A percentile compares a stretch with the other conserved stretches of the same genome.
phyloP scores from a whole-genome alignment of 2,797 vertebrate species.

The Anisognathus igniventris region DNA sequence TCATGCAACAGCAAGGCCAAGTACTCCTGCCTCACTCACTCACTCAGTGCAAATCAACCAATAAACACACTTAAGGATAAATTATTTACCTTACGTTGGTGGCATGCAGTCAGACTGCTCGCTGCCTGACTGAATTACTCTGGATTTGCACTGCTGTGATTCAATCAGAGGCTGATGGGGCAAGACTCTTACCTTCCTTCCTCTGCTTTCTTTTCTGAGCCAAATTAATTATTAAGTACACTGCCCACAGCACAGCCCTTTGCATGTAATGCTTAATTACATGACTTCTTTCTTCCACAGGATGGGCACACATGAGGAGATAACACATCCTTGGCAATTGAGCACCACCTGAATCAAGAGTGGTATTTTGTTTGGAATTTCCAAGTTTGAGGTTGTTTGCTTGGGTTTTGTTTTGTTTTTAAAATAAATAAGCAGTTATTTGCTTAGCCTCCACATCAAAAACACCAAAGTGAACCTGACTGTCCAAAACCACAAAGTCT shows the following conservation, averaged over 20 bases:
- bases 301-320: not conserved
- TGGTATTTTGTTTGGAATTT: not conserved
- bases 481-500: not conserved
- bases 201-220: conserved; percentile 17
- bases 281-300: not conserved
- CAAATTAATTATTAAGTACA: not conserved
- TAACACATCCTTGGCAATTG: not conserved
- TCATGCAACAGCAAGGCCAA: conserved; percentile 34
- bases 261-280: not conserved
- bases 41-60: conserved; percentile 23
- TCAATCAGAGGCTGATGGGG: conserved; percentile 18
- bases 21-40: not conserved
- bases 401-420: not conserved
- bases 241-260: conserved; percentile 16
- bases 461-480: not conserved
- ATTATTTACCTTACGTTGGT: conserved; percentile 34
- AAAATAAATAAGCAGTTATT: not conserved
- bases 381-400: not conserved
- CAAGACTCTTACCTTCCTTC: not conserved
- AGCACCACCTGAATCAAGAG: not conserved
- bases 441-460: not conserved
- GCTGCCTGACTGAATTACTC: conserved; percentile 11
- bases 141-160: conserved; percentile 24
- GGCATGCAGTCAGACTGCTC: conserved; percentile 13
- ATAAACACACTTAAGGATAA: conserved; percentile 29